Base-by-base conservation (phyloP, 2,888 invertebrate species). In the Lutraria lutraria region DNA sequence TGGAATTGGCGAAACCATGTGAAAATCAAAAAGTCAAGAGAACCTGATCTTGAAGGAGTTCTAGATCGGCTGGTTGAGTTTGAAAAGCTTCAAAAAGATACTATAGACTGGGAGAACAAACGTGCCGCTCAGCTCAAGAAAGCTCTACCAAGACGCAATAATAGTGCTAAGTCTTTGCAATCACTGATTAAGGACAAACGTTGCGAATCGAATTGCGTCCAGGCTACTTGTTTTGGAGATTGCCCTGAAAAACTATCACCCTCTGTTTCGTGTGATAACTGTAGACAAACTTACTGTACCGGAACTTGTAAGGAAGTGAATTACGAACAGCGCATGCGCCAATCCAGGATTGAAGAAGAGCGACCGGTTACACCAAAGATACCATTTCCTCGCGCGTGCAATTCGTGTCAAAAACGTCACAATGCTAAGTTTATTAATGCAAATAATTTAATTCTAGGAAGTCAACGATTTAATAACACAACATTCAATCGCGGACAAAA, bases 141-240 rank as follows among this genome's bases (percentile, higher is more conserved):
- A 81, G 86, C 89, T 63, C 79, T 82, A n/a, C 86, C 89, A 0
- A 91, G 87, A 68, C 90, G 90, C 52, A 88, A 86, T 60, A 83
- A 29, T 53, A 94, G 92, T 88, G 92, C 93, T 34, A 93, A 91
- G 85, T 79, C 90, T 6, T 60, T 85, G 25, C 93, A 91, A 84
- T 79, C 87, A 15, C 85, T 90, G 31, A 86, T 91, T n/a, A 93
- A 93, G 85, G 94, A 95, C 88, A 94, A 91, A 85, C 91, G 94
- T 6, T 96, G 95, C 86, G 95, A 95, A 76, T 81, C 91, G 16
- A 90, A 92, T 52, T 96, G 96, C 85, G 90, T 95, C 43, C 96
- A 95, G 89, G 90, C 93, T 6, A 94, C 95, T 0, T 96, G 96
- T 87, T 94, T 94, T 34, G 96, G 96, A 0, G 95, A 95, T 92